These are phyloP conservation scores for Equus przewalskii DNA, from an alignment of 2,113 vertebrate genomes.

Conservation along the genomic window DNA sequence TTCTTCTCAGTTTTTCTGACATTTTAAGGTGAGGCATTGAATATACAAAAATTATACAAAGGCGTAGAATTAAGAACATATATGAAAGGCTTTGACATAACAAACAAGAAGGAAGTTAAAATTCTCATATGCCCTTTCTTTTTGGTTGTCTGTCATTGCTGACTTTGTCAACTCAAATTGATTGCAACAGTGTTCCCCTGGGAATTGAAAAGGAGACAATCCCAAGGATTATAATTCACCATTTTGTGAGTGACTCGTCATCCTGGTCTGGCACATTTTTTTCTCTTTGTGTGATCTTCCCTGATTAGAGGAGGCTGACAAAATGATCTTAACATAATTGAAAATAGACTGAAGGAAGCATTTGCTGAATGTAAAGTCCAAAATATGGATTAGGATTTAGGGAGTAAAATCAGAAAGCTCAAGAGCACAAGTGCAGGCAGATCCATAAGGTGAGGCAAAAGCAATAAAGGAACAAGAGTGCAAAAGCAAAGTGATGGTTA, in stretches of 20 bases:
- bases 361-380: background rate
- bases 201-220: background rate
- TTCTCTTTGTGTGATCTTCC: background rate
- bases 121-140: background rate
- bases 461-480: background rate
- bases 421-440: background rate
- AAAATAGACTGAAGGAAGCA: background rate
- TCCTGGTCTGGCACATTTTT: background rate
- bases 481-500: background rate
- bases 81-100: background rate
- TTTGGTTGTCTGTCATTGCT: background rate
- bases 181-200: background rate
- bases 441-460: background rate
- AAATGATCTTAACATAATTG: constrained; percentile 10
- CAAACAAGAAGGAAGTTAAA: background rate
- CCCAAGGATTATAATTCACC: background rate
- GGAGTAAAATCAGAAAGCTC: background rate
- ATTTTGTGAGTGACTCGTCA: background rate
- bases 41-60: background rate
- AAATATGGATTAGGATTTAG: background rate
- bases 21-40: background rate
- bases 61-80: background rate
- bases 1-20: background rate
- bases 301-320: background rate
- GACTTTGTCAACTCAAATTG: background rate